Evolutionary conservation across 2,113 vertebrate species (phyloP).

Genomic region (Eurystomus gularis): DNA sequence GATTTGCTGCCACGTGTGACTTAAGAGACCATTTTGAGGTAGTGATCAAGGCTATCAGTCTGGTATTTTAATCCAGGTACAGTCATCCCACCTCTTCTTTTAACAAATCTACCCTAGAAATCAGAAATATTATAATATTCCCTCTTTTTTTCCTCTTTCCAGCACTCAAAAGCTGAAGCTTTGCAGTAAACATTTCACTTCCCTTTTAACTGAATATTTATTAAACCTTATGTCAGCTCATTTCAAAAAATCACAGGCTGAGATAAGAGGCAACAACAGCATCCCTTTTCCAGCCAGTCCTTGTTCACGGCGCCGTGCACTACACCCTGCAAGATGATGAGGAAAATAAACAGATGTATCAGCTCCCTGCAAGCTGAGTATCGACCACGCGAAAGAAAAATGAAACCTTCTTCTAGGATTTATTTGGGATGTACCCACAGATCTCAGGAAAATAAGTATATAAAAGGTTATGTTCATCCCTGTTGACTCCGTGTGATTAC

Average conservation of each 20-base stretch:
- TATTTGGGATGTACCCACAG: background rate
- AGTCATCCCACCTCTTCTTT: background rate
- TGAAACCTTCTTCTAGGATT: background rate
- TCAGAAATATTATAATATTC: background rate
- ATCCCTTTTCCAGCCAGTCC: background rate
- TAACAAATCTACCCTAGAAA: background rate
- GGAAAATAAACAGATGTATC: background rate
- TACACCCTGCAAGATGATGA: background rate
- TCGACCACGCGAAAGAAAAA: background rate
- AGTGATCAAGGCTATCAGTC: background rate
- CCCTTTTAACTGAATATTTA: background rate
- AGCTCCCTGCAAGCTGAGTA: background rate
- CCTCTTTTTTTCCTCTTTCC: background rate
- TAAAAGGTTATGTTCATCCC: background rate
- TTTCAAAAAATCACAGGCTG: background rate
- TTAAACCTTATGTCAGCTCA: background rate
- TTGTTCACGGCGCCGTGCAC: background rate
- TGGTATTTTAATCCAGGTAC: background rate
- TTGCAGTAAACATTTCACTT: background rate
- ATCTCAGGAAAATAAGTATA: background rate
- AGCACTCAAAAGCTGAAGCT: background rate
- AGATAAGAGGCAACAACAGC: background rate
- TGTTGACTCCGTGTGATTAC: background rate
- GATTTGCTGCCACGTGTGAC: background rate
- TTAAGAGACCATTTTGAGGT: background rate